A percentile compares a stretch with the other conserved stretches of the same genome.
phyloP scores from a whole-genome alignment of 2,888 invertebrate genomes.

The Rotaria magnacalcarata region DNA sequence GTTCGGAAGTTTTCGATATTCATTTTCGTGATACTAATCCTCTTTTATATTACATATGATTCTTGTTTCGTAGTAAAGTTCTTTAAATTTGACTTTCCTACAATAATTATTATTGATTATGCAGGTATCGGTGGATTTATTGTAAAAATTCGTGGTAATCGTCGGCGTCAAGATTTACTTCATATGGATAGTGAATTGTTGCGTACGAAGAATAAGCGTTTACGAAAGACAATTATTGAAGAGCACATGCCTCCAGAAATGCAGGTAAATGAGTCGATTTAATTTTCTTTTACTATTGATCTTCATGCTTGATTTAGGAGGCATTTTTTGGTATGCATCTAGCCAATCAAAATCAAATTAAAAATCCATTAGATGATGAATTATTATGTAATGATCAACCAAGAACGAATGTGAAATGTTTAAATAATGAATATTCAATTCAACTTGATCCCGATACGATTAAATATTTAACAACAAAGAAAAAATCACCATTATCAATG shows the following conservation, averaged over 20 bases:
- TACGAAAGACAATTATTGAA: not conserved
- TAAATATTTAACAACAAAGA: not conserved
- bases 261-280: not conserved
- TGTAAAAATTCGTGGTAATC: slow-evolving; percentile 24
- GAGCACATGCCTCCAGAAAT: slow-evolving; percentile 29
- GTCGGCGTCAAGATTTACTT: slow-evolving; percentile 23
- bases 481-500: not conserved
- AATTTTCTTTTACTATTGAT: not conserved
- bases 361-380: not conserved
- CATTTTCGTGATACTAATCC: no score
- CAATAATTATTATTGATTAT: no score
- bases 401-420: not conserved
- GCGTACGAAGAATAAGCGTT: not conserved
- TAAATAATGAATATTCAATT: slow-evolving; percentile 3
- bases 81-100: no score
- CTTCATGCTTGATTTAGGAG: not conserved
- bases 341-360: not conserved
- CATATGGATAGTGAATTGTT: slow-evolving; percentile 12
- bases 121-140: not conserved
- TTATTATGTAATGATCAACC: not conserved
- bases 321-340: slow-evolving; percentile 24
- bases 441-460: not conserved
- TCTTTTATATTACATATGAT: no score
- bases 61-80: no score
- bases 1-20: no score